phyloP scores from a whole-genome alignment of 2,888 invertebrate genomes.

The Iphiclides podalirius region DNA sequence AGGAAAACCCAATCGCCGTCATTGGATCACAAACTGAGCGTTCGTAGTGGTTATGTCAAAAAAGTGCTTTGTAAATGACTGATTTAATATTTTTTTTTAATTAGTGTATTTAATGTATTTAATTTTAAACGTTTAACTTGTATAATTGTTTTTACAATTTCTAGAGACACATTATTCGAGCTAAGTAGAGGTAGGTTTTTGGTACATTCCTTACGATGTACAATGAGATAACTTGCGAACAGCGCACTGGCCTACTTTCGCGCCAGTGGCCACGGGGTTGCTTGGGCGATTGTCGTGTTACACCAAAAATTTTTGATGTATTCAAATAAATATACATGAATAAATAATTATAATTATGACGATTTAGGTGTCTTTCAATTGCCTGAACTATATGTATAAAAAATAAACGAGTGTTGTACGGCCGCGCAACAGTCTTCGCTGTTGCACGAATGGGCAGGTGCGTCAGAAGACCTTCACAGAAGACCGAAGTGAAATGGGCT shows the following conservation, averaged over 20 bases:
- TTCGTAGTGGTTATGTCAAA: slow-evolving; percentile 42
- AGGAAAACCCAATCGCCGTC: slow-evolving; percentile 32
- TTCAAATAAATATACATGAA: slow-evolving; percentile 69
- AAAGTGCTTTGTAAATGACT: slow-evolving; percentile 65
- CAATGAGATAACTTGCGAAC: slow-evolving; percentile 43
- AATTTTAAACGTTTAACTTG: slow-evolving; percentile 44
- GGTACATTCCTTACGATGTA: slow-evolving; percentile 76
- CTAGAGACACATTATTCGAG: slow-evolving; percentile 37
- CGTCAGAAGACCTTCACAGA: too few species aligned
- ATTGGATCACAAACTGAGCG: slow-evolving; percentile 29
- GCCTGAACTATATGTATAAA: too few species aligned
- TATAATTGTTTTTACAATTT: slow-evolving; percentile 39
- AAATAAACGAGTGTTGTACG: too few species aligned
- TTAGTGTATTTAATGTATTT: slow-evolving; percentile 63
- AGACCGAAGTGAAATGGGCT: too few species aligned
- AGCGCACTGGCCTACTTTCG: slow-evolving; percentile 51
- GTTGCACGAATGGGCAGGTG: too few species aligned
- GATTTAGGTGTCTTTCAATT: slow-evolving; percentile 45
- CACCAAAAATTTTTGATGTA: slow-evolving; percentile 75
- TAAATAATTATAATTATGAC: slow-evolving; percentile 60
- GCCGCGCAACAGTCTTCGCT: too few species aligned
- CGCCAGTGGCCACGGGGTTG: slow-evolving; percentile 45
- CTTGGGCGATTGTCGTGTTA: slow-evolving; percentile 65
- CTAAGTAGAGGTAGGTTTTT: slow-evolving; percentile 54
- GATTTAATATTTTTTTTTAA: slow-evolving; percentile 57